Evolutionary conservation across 2,888 invertebrate species (phyloP).

Genomic region (Ectemnius continuus): DNA sequence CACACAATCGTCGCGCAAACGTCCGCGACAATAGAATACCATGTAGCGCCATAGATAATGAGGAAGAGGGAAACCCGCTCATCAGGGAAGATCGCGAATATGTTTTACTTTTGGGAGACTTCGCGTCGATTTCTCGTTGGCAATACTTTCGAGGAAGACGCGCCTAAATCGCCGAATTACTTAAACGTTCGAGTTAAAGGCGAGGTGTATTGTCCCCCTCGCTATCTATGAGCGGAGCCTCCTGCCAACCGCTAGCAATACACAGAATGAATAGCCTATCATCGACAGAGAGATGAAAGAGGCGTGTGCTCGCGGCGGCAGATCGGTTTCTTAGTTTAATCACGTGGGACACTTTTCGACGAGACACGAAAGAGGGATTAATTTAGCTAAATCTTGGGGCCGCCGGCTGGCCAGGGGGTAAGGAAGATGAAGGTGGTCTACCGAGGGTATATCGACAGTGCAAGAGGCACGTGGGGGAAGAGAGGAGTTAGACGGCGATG

Average conservation of each 20-base stretch:
- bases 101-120: too few species aligned
- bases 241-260: constrained; percentile 39
- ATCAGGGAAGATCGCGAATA: neutral
- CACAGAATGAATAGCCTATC: constrained; percentile 51
- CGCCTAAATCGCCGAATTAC: neutral
- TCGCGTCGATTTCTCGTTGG: neutral
- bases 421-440: constrained; percentile 28
- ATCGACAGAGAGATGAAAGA: constrained; percentile 45
- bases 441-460: constrained; percentile 26
- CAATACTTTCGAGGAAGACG: neutral
- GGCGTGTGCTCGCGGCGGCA: constrained; percentile 25
- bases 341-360: constrained; percentile 29
- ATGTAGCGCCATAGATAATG: constrained; percentile 46
- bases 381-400: constrained; percentile 58
- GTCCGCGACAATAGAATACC: constrained; percentile 42
- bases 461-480: constrained; percentile 26
- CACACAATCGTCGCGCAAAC: constrained; percentile 56
- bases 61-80: constrained; percentile 31
- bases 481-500: constrained; percentile 83
- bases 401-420: constrained; percentile 26
- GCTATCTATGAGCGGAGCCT: constrained; percentile 34
- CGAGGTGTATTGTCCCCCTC: constrained; percentile 12
- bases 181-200: neutral
- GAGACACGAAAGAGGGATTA: constrained; percentile 42
- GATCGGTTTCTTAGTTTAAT: constrained; percentile 23